Evolutionary conservation across 2,888 invertebrate species (phyloP), one percentile per base, ranked within the genome.

Genomic region (Calameuta idolon): DNA sequence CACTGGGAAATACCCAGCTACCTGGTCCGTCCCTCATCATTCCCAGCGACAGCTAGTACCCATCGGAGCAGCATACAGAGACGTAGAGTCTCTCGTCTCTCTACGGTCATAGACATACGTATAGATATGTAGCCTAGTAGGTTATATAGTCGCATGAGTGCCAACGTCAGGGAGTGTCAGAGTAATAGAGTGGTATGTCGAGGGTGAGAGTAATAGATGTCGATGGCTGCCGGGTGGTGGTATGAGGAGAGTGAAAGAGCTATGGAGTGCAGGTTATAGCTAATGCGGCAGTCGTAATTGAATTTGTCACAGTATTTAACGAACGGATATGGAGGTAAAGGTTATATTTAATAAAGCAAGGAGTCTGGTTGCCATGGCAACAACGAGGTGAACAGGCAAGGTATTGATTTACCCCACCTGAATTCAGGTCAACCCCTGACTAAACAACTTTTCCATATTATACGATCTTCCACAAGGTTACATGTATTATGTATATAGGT

Each of bases 391-490:
- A 90, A 90, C 90, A 71, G 71, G 71, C 84, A 86, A 85, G 85
- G 90, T 91, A 91, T 91, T 91, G 91, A 91, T 91, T 91, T 89
- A 87, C 88, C 88, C 90, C 90, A 90, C 91, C 91, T 91, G 91
- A 90, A 91, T 91, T 91, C 91, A 91, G 91, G 91, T 90, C 91
- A 91, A 85, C 90, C 87, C 90, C 91, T 90, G 90, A 90, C 90
- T 89, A 86, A 90, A 91, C 89, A 88, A 87, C 87, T 89, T 89
- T 86, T 87, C 86, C 83, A 85, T 85, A 85, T 87, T 85, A 82
- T 85, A 86, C 82, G 78, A 83, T 79, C 76, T 79, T 79, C 31
- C 68, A 79, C 76, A 79, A 79, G 79, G 79, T 79, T 79, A 74
- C 79, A 76, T 79, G 76, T 71, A 78, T 78, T 78, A 78, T 78